Evolutionary conservation across 2,113 vertebrate genomes (phyloP).

Genomic region (Sus scrofa): T2T-Sscrofa CM000824.6:105860501-105861000

Average conservation of each 20-base stretch:
- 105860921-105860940: not conserved
- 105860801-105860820: not conserved
- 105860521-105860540: conserved; percentile 64
- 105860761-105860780: not conserved
- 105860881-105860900: conserved; percentile 46
- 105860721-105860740: not conserved
- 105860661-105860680: not conserved
- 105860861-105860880: not conserved
- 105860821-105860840: too few species aligned
- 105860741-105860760: not conserved
- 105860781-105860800: not conserved
- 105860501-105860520: not conserved
- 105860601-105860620: not conserved
- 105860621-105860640: not conserved
- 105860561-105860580: not conserved
- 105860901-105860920: conserved; percentile 50
- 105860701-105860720: not conserved
- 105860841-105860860: not conserved
- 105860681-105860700: not conserved
- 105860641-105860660: not conserved
- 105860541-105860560: conserved; percentile 44
- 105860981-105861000: conserved; percentile 53
- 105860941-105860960: not conserved
- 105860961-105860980: conserved; percentile 20
- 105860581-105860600: conserved; percentile 26